Conservation (phyloP, 1,140 invertebrate genomes). For the Schmidtea mediterranea region DNA sequence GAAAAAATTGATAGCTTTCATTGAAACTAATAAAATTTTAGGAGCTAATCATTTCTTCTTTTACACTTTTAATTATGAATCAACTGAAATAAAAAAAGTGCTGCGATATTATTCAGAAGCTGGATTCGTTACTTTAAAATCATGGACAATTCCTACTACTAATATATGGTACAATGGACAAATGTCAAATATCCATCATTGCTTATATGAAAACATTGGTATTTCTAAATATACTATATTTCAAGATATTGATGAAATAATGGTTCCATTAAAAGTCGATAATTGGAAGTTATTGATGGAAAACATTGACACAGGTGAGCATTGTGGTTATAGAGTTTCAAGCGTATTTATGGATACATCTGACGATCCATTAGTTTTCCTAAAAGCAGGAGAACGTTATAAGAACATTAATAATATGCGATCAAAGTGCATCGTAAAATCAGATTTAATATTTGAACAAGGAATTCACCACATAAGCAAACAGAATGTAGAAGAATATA, state of each 20-base stretch:
- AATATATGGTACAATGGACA: neutral
- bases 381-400: slow-evolving; percentile 13
- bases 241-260: slow-evolving; percentile 1
- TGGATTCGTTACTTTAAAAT: neutral
- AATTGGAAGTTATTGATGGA: neutral
- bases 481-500: slow-evolving; percentile 5
- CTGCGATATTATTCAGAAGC: neutral
- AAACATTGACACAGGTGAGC: neutral
- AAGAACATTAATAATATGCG: slow-evolving; percentile 12
- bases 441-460: slow-evolving; percentile 16
- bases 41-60: slow-evolving; percentile 17
- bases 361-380: slow-evolving; percentile 7
- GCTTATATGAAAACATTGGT: neutral
- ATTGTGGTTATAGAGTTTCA: neutral
- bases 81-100: neutral
- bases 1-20: slow-evolving; percentile 17
- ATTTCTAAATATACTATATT: neutral
- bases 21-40: slow-evolving; percentile 18
- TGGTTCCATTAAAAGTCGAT: neutral
- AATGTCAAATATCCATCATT: neutral
- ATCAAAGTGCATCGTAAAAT: slow-evolving; percentile 17
- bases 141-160: neutral
- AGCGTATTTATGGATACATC: neutral
- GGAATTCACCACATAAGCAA: slow-evolving; percentile 23
- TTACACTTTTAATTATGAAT: slow-evolving; percentile 12